Percentiles rank a stretch among this genome's conserved stretches.
Evolutionary conservation across 2,113 vertebrate genomes (phyloP).

Genomic region (Chaetops frenatus): DNA sequence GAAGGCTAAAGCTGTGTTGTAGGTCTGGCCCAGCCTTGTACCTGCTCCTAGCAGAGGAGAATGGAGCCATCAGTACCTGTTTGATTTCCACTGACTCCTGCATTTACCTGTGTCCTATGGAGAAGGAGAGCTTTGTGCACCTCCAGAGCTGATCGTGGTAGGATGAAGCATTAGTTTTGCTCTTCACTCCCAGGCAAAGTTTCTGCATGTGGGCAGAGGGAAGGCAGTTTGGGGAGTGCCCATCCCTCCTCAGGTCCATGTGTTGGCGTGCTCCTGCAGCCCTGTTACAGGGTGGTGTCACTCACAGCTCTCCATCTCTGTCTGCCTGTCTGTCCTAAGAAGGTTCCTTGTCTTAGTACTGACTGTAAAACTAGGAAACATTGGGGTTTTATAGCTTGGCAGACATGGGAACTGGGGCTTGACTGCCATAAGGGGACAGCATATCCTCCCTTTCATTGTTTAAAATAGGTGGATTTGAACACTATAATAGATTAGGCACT

Average conservation of each 20-base stretch:
- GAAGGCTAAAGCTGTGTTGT: neutral
- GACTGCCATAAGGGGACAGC: neutral
- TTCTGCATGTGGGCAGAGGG: neutral
- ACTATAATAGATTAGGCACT: neutral
- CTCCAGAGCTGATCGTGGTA: neutral
- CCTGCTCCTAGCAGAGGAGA: neutral
- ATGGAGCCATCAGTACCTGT: neutral
- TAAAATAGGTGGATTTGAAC: conserved; percentile 3
- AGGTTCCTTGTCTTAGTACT: neutral
- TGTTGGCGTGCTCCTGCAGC: neutral
- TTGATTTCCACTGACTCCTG: neutral
- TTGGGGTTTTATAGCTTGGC: neutral
- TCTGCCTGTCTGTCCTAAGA: neutral
- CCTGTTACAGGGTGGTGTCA: neutral
- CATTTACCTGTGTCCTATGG: neutral
- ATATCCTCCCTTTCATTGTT: neutral
- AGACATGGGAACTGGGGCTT: neutral
- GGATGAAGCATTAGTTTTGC: neutral
- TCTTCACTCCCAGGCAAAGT: neutral
- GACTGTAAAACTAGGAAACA: neutral
- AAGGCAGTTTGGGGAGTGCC: neutral
- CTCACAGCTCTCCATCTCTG: neutral
- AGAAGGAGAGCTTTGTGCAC: neutral
- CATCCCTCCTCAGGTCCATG: rapidly evolving
- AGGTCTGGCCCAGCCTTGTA: neutral